Evolutionary conservation across 2,113 vertebrate species (phyloP).

Genomic region (Apistogramma diplotaenia): DNA sequence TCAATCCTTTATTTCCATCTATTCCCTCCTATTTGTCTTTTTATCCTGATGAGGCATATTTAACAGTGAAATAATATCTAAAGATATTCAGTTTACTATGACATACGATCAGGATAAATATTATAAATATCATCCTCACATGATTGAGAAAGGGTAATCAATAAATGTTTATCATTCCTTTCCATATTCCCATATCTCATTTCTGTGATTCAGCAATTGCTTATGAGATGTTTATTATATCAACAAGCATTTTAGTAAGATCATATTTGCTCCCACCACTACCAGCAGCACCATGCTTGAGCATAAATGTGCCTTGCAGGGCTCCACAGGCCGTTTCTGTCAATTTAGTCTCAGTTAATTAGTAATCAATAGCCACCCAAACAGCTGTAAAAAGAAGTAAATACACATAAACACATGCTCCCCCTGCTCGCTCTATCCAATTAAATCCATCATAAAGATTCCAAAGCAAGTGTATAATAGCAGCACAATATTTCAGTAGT

Average conservation of each 20-base stretch:
- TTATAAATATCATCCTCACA: background rate
- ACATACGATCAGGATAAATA: background rate
- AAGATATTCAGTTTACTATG: background rate
- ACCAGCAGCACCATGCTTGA: background rate
- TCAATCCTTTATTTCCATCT: background rate
- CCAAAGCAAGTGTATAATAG: conserved; percentile 59
- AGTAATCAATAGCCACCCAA: conserved; percentile 47
- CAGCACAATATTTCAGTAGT: conserved; percentile 52
- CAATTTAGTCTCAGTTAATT: conserved; percentile 41
- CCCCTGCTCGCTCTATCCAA: conserved; percentile 33
- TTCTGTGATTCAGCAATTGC: background rate
- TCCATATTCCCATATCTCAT: background rate
- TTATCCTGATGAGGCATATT: background rate
- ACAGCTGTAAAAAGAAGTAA: conserved; percentile 17
- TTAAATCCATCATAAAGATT: conserved; percentile 68
- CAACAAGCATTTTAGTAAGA: conserved; percentile 12
- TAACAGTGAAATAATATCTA: background rate
- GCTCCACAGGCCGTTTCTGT: conserved; percentile 25
- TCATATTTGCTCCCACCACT: background rate
- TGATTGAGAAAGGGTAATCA: background rate
- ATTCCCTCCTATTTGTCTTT: background rate
- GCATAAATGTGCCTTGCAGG: background rate
- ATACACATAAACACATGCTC: background rate
- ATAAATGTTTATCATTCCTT: background rate
- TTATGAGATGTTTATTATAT: background rate